Percentiles rank a stretch among this genome's conserved stretches.
Evolutionary conservation across 2,797 vertebrate genomes (phyloP).

Genomic region (Petrocephalus sullivani): DNA sequence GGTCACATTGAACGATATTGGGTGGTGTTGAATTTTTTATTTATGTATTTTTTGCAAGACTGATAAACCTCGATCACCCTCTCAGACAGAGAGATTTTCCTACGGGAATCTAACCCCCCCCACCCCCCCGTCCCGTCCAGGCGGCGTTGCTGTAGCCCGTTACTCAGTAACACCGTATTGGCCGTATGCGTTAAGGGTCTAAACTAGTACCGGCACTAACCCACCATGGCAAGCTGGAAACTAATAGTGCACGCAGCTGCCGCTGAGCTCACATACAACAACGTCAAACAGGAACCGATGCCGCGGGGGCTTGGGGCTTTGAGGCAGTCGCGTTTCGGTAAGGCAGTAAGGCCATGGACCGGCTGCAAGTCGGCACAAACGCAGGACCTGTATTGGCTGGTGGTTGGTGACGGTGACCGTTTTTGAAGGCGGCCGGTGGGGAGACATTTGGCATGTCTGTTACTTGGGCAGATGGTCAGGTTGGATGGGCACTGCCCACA

Average conservation of each 20-base stretch:
- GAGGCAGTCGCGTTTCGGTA: no score
- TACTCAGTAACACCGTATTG: not conserved
- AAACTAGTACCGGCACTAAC: not conserved
- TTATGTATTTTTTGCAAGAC: not conserved
- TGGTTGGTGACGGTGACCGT: not conserved
- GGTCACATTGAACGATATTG: not conserved
- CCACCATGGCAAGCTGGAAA: not conserved
- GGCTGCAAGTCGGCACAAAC: not conserved
- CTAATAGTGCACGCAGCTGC: not conserved
- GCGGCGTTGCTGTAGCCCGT: not conserved
- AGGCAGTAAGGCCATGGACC: no score
- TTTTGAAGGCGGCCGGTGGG: not conserved
- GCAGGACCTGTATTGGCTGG: not conserved
- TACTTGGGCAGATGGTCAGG: not conserved
- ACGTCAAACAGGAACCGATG: not conserved
- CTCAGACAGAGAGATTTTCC: not conserved
- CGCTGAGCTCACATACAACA: not conserved
- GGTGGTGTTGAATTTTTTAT: not conserved
- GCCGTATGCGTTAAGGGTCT: not conserved
- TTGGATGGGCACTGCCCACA: not conserved
- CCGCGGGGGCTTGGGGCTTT: not conserved
- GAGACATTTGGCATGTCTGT: not conserved
- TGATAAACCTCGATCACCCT: not conserved
- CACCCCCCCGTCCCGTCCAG: no score
- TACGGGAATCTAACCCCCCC: not conserved